Percentiles rank a stretch among this genome's conserved stretches.
Evolutionary conservation across 2,888 invertebrate species (phyloP).

Genomic region (Diadromus collaris): DNA sequence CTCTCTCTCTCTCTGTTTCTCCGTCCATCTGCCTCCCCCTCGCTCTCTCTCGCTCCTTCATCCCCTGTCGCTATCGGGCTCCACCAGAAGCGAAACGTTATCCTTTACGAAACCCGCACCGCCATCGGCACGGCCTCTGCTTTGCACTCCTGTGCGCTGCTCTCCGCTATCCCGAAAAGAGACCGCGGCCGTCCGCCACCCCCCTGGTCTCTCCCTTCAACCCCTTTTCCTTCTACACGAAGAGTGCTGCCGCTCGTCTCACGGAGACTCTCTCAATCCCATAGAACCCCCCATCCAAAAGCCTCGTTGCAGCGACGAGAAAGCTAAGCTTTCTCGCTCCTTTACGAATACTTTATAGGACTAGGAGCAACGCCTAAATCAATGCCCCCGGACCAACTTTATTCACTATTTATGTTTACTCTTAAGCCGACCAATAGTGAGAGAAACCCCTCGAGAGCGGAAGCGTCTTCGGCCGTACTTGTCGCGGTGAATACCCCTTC

Average conservation of each 20-base stretch:
- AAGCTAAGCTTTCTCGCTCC: constrained; percentile 62
- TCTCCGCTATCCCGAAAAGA: constrained; percentile 41
- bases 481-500: constrained; percentile 50
- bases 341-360: constrained; percentile 78
- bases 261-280: constrained; percentile 50
- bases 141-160: constrained; percentile 57
- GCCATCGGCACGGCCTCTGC: constrained; percentile 49
- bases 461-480: constrained; percentile 38
- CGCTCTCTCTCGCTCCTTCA: constrained; percentile 23
- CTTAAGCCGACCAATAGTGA: constrained; percentile 62
- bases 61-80: constrained; percentile 31
- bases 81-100: constrained; percentile 63
- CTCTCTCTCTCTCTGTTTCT: constrained; percentile 31
- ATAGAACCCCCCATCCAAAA: too few species aligned
- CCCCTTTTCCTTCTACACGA: constrained; percentile 27
- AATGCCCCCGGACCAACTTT: constrained; percentile 69
- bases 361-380: constrained; percentile 67
- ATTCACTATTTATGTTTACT: constrained; percentile 77
- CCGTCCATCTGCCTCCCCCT: constrained; percentile 40
- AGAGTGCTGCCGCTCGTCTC: constrained; percentile 43
- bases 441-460: constrained; percentile 49
- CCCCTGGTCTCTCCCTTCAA: constrained; percentile 44
- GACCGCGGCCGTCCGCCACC: constrained; percentile 58
- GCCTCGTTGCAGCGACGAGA: neutral
- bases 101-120: constrained; percentile 67